Conservation (phyloP, 2,888 invertebrate species). For the Ellobium chinense region DNA sequence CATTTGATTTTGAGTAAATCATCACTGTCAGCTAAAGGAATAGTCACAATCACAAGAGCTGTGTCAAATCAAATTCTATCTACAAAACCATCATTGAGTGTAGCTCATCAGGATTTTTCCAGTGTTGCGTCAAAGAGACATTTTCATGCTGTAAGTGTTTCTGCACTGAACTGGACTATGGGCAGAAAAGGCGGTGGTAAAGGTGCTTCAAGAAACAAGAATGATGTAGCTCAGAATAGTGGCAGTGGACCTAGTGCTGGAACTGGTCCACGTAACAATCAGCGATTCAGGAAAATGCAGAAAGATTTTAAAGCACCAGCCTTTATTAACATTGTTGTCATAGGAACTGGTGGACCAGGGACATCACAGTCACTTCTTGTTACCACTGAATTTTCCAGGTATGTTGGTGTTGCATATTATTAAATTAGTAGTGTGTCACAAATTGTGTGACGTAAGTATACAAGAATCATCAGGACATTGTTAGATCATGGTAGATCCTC, state of each 20-base stretch:
- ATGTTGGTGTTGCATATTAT: no score
- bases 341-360: conserved; percentile 58
- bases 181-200: not conserved
- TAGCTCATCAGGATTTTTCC: no score
- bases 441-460: no score
- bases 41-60: no score
- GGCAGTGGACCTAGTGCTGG: not conserved
- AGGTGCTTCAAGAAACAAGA: not conserved
- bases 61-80: no score
- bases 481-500: no score
- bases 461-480: no score
- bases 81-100: no score
- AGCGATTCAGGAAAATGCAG: not conserved
- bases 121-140: no score
- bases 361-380: conserved; percentile 54
- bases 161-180: not conserved
- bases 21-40: no score
- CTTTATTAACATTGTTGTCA: conserved; percentile 54
- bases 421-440: no score
- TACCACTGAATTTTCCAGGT: conserved; percentile 57
- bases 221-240: not conserved
- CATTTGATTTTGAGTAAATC: no score
- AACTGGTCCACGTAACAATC: not conserved
- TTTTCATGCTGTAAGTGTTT: not conserved
- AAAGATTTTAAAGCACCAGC: conserved; percentile 49